phyloP scores from a whole-genome alignment of 2,113 vertebrate species.

The Petrocephalus zakoni region DNA sequence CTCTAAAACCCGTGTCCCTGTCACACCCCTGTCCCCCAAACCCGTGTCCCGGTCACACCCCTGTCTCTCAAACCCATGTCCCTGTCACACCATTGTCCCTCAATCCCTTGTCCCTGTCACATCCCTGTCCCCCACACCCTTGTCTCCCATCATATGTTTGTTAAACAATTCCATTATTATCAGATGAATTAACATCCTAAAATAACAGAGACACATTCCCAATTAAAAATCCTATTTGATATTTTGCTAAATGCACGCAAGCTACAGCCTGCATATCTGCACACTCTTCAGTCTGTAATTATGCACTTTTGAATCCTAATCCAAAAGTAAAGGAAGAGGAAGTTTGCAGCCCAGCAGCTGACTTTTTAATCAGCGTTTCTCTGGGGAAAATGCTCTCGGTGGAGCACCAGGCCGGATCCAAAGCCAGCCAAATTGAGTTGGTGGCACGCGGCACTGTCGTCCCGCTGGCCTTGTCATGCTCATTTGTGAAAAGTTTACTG shows the following conservation, averaged over 20 bases:
- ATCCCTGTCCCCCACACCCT: background rate
- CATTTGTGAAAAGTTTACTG: background rate
- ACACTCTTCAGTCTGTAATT: background rate
- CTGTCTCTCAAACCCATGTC: background rate
- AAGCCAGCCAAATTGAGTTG: conserved; percentile 15
- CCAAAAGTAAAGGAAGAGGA: background rate
- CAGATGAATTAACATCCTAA: background rate
- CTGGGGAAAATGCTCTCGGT: background rate
- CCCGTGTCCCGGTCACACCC: background rate
- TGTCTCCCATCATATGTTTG: background rate
- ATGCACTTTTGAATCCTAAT: background rate
- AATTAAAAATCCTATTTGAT: background rate
- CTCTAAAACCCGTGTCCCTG: background rate
- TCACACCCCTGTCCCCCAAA: background rate
- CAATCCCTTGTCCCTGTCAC: background rate
- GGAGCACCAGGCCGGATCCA: background rate
- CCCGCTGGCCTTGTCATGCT: background rate
- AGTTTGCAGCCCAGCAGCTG: background rate
- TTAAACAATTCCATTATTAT: background rate
- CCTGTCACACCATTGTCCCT: background rate
- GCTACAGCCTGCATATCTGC: background rate
- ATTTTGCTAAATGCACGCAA: background rate
- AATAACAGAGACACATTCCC: background rate
- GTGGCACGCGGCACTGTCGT: background rate
- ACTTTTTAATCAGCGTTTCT: background rate